phyloP scores from a whole-genome alignment of 2,888 invertebrate genomes.

The Calameuta filiformis region DNA sequence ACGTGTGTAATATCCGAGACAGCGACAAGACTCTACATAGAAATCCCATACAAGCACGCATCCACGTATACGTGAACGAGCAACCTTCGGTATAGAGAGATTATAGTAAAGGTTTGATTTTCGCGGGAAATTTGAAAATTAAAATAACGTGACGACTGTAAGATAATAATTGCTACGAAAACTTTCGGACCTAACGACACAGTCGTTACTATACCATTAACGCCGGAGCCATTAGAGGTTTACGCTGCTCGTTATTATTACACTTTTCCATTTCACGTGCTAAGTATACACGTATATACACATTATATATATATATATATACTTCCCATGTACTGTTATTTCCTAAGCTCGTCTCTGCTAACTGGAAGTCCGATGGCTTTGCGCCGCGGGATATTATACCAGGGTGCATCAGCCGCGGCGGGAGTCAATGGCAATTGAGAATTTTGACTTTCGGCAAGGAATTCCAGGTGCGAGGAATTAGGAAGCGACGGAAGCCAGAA shows the following conservation, averaged over 20 bases:
- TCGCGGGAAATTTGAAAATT: background rate
- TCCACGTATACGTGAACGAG: background rate
- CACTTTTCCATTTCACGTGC: background rate
- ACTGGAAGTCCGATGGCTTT: background rate
- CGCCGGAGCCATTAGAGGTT: background rate
- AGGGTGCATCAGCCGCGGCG: background rate
- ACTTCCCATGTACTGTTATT: background rate
- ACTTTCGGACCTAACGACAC: background rate
- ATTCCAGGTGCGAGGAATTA: background rate
- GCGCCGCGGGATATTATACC: background rate
- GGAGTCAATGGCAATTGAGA: background rate
- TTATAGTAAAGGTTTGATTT: background rate
- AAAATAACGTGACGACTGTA: background rate
- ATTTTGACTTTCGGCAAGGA: background rate
- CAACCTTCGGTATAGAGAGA: background rate
- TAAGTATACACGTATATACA: background rate
- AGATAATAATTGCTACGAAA: background rate
- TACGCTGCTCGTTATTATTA: conserved; percentile 7
- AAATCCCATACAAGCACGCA: background rate
- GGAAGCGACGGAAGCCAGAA: background rate
- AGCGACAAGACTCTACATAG: background rate
- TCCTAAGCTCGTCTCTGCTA: background rate
- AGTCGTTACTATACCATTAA: background rate
- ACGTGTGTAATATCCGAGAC: background rate
- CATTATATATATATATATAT: background rate